A percentile compares a stretch with the other conserved stretches of the same genome.
These are phyloP conservation scores for Polypedilum pembai DNA, from an alignment of 1,140 invertebrate genomes.

Conservation along the genomic window DNA sequence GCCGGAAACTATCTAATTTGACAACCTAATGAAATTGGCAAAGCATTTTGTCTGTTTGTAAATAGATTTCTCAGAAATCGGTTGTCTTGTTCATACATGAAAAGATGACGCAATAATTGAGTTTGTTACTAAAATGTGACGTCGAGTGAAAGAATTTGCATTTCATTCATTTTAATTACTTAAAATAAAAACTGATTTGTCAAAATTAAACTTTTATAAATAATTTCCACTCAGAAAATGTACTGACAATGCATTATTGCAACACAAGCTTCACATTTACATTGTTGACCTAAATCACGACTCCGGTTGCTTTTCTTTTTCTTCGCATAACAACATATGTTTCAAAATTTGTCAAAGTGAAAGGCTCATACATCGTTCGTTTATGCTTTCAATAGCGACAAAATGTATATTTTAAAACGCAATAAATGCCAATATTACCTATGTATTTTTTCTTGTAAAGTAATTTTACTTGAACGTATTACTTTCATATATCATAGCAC, in stretches of 20 bases:
- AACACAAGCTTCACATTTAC: not conserved
- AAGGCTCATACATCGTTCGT: not conserved
- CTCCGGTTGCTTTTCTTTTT: not conserved
- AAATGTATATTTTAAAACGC: not conserved
- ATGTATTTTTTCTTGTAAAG: not conserved
- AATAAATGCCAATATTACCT: not conserved
- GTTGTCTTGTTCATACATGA: not conserved
- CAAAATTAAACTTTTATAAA: not conserved
- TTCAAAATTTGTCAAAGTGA: not conserved
- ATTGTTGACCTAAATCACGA: not conserved
- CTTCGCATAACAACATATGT: not conserved
- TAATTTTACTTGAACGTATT: not conserved
- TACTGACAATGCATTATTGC: not conserved
- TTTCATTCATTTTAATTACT: not conserved
- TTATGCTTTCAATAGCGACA: not conserved
- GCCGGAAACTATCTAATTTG: no score
- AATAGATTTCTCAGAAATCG: slow-evolving; percentile 4
- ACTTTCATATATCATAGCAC: not conserved
- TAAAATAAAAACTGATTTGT: not conserved
- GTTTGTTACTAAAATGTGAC: not conserved
- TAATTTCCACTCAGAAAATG: not conserved
- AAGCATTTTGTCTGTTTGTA: not conserved
- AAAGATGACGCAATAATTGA: slow-evolving; percentile 5
- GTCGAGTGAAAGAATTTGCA: not conserved
- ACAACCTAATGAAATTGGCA: not conserved